Percentiles rank a stretch among this genome's conserved stretches.
phyloP scores from a whole-genome alignment of 2,888 invertebrate genomes.

The Thalpophila matura region DNA sequence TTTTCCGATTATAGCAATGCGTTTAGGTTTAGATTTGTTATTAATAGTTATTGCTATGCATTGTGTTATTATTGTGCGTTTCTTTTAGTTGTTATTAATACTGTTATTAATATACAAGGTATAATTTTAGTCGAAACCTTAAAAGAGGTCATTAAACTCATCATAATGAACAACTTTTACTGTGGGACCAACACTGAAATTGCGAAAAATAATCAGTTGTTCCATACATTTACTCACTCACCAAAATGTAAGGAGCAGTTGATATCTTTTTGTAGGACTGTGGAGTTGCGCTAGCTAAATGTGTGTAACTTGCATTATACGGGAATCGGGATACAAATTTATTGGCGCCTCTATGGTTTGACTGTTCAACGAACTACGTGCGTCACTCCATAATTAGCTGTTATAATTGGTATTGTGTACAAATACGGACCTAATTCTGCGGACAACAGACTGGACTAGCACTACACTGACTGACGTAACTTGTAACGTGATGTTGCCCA shows the following conservation, averaged over 20 bases:
- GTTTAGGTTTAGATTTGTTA: conserved; percentile 25
- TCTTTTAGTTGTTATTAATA: background rate
- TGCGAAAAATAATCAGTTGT: too few relatives aligned
- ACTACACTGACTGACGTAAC: conserved; percentile 8
- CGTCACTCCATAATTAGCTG: conserved; percentile 25
- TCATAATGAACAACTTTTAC: too few relatives aligned
- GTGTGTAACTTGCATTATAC: background rate
- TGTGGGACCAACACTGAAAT: too few relatives aligned
- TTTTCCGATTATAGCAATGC: conserved; percentile 32
- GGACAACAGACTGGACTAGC: background rate
- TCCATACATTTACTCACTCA: too few relatives aligned
- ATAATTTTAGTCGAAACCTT: background rate
- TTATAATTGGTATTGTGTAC: conserved; percentile 10
- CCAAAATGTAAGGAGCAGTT: too few relatives aligned
- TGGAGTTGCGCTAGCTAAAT: background rate
- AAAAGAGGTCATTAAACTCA: too few relatives aligned
- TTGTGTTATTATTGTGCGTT: background rate
- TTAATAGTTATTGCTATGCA: background rate
- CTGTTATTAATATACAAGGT: background rate
- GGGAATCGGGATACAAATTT: background rate
- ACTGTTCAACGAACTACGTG: conserved; percentile 2
- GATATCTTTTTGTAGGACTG: too few relatives aligned
- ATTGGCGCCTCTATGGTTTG: conserved; percentile 1
- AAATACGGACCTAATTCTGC: conserved; percentile 1
- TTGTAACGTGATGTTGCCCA: background rate